Percentiles rank a stretch among this genome's conserved stretches.
These are phyloP conservation scores for Ectobius pallidus DNA, from an alignment of 2,888 invertebrate genomes.

Conservation along the genomic window DNA sequence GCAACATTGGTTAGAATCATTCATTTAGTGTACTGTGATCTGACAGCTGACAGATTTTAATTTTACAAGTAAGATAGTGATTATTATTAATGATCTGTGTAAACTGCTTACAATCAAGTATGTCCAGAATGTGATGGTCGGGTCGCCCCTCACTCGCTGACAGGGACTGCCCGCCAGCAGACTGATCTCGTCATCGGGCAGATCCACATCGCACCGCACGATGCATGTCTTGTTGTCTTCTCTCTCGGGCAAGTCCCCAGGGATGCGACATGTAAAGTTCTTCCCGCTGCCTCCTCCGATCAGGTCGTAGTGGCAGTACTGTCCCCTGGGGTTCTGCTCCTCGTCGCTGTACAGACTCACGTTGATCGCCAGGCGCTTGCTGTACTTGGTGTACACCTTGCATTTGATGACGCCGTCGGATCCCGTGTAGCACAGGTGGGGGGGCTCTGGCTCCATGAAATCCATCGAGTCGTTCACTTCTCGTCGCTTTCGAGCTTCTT, in stretches of 20 bases:
- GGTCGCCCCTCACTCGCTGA: slow-evolving; percentile 64
- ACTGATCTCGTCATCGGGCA: slow-evolving; percentile 72
- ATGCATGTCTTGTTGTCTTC: slow-evolving; percentile 59
- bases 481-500: neutral
- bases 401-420: slow-evolving; percentile 56
- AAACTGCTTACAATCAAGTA: slow-evolving; percentile 67
- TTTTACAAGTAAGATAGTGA: no score
- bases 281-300: neutral
- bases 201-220: slow-evolving; percentile 71
- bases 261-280: slow-evolving; percentile 62
- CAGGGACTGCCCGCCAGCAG: slow-evolving; percentile 73
- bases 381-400: slow-evolving; percentile 66
- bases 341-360: slow-evolving; percentile 61
- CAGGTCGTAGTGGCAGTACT: slow-evolving; percentile 41
- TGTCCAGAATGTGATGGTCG: slow-evolving; percentile 70
- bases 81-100: no score
- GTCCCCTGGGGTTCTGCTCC: neutral
- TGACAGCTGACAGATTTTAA: no score
- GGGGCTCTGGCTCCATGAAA: slow-evolving; percentile 52
- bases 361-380: slow-evolving; percentile 59
- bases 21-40: no score
- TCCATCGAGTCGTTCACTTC: neutral
- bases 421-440: slow-evolving; percentile 63
- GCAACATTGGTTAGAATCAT: no score
- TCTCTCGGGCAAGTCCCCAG: slow-evolving; percentile 55